Base-by-base conservation (phyloP, 1,140 invertebrate species). In the Scylla paramamosain region DNA sequence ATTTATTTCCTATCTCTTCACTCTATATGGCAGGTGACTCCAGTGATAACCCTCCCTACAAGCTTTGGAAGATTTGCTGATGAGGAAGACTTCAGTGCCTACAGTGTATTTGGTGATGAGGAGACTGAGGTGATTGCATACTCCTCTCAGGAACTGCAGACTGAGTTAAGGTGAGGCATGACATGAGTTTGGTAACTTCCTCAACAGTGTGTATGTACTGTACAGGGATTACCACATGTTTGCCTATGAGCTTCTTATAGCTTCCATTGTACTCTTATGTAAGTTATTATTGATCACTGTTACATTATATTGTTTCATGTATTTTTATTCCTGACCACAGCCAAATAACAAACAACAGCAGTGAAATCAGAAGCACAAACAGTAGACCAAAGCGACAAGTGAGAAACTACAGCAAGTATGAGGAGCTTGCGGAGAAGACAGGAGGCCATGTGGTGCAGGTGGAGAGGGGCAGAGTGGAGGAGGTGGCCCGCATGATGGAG, bases 401-500 rank as follows among this genome's bases (percentile, higher is more conserved):
- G 48, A 45, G 67, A 52, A 95, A 91, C 48, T 82, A 92, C 28
- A 16, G 29, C 16, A 92, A 95, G 32, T 95, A 95, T 91, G 39
- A 16, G 1, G 91, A 92, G 48, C 91, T 95, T 39, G 94, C 94
- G 0, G 29, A 92, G 32, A 45, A 67, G 48, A 92, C 94, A 10
- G 94, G 94, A 39, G 91, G 94, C 6, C 48, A 45, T 45, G 28
- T 89, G 25, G 39, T 95, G 20, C 83, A 92, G 84, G 67, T 83
- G 4, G n/a, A 83, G 4, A 16, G 83, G 14, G 84, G 88, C 20
- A 46, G 46, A 8, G 45, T 93, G 25, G 84, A 67, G n/a, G 94
- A 95, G 14, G 87, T 86, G 12, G 20, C 94, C 31, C 87, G 84
- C 25, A 95, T 95, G 20, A 6, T 95, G 6, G 94, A 95, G 29